phyloP scores from a whole-genome alignment of 2,888 invertebrate genomes.

The Sycophila texana region DNA sequence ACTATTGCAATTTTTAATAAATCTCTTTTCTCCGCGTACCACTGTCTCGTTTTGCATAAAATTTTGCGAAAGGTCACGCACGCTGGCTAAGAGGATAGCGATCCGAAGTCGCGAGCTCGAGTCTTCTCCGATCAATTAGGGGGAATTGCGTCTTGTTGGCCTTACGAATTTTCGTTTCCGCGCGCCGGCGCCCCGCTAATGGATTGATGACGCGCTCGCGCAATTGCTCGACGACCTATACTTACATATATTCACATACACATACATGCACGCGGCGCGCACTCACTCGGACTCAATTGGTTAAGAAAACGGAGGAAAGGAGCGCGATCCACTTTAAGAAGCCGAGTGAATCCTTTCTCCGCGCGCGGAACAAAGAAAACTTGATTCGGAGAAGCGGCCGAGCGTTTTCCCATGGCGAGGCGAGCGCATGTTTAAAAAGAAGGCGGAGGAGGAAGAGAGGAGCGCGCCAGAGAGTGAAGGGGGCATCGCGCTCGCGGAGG shows the following conservation, averaged over 20 bases:
- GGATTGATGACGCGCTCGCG: conserved; percentile 1
- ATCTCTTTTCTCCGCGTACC: too few relatives aligned
- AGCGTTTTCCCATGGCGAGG: background rate
- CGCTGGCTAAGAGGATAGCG: background rate
- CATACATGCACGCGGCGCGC: too few relatives aligned
- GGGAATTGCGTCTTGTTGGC: too few relatives aligned
- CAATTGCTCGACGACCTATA: too few relatives aligned
- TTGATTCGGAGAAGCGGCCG: conserved; percentile 29
- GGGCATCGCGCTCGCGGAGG: conserved; percentile 4
- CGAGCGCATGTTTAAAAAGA: conserved; percentile 4
- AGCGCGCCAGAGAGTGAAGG: conserved; percentile 21
- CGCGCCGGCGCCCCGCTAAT: too few relatives aligned
- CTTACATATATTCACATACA: too few relatives aligned
- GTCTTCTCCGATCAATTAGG: too few relatives aligned
- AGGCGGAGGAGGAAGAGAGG: background rate
- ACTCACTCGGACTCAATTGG: background rate
- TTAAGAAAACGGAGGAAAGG: background rate
- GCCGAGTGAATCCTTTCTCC: too few relatives aligned
- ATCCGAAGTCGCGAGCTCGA: background rate
- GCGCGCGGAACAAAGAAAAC: conserved; percentile 22
- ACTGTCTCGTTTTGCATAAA: too few relatives aligned
- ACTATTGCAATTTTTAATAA: too few relatives aligned
- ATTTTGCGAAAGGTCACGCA: background rate
- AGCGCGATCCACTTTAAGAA: background rate
- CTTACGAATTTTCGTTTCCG: too few relatives aligned